These are phyloP conservation scores for Halcyon senegalensis DNA, from an alignment of 2,113 vertebrate species.

Conservation along the genomic window DNA sequence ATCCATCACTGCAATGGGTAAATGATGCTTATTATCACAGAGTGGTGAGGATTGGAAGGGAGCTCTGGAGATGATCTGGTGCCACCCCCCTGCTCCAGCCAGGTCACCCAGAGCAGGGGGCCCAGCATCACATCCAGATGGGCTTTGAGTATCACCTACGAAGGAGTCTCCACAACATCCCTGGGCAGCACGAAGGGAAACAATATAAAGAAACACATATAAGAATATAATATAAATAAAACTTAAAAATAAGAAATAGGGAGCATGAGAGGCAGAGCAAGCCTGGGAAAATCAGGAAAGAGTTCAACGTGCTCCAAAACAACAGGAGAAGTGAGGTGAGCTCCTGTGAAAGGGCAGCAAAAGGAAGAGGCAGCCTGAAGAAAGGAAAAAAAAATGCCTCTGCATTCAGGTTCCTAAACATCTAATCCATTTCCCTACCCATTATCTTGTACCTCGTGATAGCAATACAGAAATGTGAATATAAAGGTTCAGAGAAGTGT, in stretches of 20 bases:
- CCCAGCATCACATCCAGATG: too few relatives aligned
- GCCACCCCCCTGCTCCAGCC: too few relatives aligned
- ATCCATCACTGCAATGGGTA: neutral
- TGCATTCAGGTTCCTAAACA: neutral
- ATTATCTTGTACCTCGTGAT: rapidly evolving
- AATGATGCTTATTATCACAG: neutral
- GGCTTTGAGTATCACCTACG: too few relatives aligned
- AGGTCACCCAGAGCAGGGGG: too few relatives aligned
- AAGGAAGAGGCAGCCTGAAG: neutral
- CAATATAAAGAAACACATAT: too few relatives aligned
- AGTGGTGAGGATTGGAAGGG: too few relatives aligned
- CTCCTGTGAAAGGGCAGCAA: neutral
- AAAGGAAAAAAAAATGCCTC: neutral
- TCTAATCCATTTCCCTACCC: neutral
- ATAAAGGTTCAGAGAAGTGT: neutral
- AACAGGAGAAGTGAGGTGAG: neutral
- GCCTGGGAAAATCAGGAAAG: neutral
- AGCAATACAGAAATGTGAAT: neutral
- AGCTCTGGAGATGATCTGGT: too few relatives aligned
- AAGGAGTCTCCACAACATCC: too few relatives aligned
- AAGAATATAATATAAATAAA: too few relatives aligned
- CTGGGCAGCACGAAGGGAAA: neutral
- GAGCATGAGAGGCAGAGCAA: neutral
- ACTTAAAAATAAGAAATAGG: neutral
- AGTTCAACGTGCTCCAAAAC: neutral